phyloP scores from a whole-genome alignment of 2,797 vertebrate species.

The Anabas testudineus region DNA sequence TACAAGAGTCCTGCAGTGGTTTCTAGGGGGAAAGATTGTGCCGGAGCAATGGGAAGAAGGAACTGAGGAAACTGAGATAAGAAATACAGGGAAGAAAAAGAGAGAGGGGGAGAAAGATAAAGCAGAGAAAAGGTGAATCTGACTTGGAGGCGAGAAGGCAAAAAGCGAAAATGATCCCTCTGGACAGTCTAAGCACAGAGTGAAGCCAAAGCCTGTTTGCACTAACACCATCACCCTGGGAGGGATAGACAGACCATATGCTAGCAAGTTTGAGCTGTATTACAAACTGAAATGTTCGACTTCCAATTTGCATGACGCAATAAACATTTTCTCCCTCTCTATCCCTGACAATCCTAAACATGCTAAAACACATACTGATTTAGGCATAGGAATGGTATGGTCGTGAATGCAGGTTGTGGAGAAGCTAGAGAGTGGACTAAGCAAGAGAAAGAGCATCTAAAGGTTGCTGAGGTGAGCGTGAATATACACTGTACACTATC shows the following conservation, averaged over 20 bases:
- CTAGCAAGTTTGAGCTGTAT: slow-evolving; percentile 8
- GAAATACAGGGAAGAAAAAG: slow-evolving; percentile 10
- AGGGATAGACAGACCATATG: slow-evolving; percentile 6
- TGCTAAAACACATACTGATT: background rate
- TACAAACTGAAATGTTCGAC: slow-evolving; percentile 10
- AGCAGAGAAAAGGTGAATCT: slow-evolving; percentile 29
- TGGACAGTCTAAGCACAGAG: slow-evolving; percentile 16
- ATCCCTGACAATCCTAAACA: background rate
- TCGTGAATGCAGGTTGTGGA: background rate
- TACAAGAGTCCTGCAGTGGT: slow-evolving; percentile 46
- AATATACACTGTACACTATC: slow-evolving; percentile 28
- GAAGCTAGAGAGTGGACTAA: background rate
- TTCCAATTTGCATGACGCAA: background rate
- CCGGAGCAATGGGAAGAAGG: slow-evolving; percentile 27
- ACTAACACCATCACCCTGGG: slow-evolving; percentile 10
- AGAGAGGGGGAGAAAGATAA: background rate
- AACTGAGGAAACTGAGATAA: slow-evolving; percentile 18
- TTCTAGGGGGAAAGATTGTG: slow-evolving; percentile 51
- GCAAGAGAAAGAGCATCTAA: background rate
- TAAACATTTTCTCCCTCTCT: background rate
- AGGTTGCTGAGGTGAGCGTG: background rate
- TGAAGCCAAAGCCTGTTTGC: slow-evolving; percentile 33
- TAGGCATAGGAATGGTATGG: background rate
- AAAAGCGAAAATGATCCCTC: slow-evolving; percentile 29
- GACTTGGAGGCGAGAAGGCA: slow-evolving; percentile 15